Conservation (phyloP, 2,113 vertebrate species). For the Clarias gariepinus region DNA sequence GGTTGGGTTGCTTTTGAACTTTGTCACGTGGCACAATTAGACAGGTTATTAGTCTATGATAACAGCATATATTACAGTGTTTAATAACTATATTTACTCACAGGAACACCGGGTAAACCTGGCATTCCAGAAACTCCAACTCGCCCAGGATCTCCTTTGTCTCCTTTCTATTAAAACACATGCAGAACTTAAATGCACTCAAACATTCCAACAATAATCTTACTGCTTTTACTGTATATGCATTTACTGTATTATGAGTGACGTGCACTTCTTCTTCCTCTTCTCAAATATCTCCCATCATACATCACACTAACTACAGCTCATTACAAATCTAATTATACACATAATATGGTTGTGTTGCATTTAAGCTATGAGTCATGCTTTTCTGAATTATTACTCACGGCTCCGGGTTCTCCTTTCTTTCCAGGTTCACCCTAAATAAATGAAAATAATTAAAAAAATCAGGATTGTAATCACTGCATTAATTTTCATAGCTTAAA, state of each 20-base stretch:
- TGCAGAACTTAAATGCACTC: background rate
- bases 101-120: constrained; percentile 76
- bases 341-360: background rate
- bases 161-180: constrained; percentile 63
- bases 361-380: constrained; percentile 10
- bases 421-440: constrained; percentile 69
- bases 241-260: background rate
- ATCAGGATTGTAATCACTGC: background rate
- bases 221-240: background rate
- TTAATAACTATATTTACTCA: constrained; percentile 59
- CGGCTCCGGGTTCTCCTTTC: constrained; percentile 67
- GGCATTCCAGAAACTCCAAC: constrained; percentile 75
- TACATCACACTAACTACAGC: background rate
- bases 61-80: background rate
- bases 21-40: no score
- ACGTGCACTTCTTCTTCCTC: background rate
- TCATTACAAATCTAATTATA: constrained; percentile 11
- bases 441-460: background rate
- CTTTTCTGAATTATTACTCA: constrained; percentile 54
- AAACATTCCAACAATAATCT: background rate
- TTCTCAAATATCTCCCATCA: constrained; percentile 16
- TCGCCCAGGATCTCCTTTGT: constrained; percentile 73
- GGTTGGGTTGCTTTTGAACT: no score
- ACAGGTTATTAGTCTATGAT: background rate
- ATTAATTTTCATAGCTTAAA: background rate